Evolutionary conservation across 2,113 vertebrate genomes (phyloP), one percentile per base, ranked within the genome.

Genomic region (Microcebus tavaratra): DNA sequence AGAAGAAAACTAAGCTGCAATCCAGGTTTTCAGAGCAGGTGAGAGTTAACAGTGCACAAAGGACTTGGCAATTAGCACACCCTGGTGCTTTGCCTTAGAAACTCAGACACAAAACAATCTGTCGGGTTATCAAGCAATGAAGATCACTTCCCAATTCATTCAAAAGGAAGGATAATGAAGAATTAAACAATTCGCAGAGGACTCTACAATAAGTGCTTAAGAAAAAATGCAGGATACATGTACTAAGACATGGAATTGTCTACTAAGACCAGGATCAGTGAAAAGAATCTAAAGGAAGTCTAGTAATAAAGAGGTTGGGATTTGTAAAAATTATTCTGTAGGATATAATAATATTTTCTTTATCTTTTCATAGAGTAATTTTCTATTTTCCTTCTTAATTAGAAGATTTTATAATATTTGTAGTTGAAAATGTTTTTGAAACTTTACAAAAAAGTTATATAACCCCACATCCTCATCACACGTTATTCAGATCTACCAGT

Each of bases 51-150:
- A 14, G 76, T 3, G 29, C 90, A 85, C 80, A 73, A 48, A 93
- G 95, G 57, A 57, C 57, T 70, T 2, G 2, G 87, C 83, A 70
- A 63, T 93, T 90, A 96, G 95, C 72, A 61, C 48, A 76, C 80
- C 39, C 42, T 42, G 39, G 39, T 42, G 39, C 39, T 84, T 57
- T 76, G 45, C 76, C 57, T 88, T 72, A 57, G 93, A 88, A 92
- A 75, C n/a, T 42, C 67, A 76, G 73, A 90, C 81, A 84, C 94
- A 92, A 85, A 78, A 81, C 88, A 96, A 57, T 87, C 87, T 85
- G 87, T 86, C 94, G 84, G 39, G 21, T 39, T 85, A 55, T 73
- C 87, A 87, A 45, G 75, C 53, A 45, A 59, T 20, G 42, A 90
- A 42, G 57, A 90, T 67, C 92, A 81, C 92, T 68, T 92, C 59